Conservation (phyloP, 2,113 vertebrate genomes). For the Indri indri region DNA sequence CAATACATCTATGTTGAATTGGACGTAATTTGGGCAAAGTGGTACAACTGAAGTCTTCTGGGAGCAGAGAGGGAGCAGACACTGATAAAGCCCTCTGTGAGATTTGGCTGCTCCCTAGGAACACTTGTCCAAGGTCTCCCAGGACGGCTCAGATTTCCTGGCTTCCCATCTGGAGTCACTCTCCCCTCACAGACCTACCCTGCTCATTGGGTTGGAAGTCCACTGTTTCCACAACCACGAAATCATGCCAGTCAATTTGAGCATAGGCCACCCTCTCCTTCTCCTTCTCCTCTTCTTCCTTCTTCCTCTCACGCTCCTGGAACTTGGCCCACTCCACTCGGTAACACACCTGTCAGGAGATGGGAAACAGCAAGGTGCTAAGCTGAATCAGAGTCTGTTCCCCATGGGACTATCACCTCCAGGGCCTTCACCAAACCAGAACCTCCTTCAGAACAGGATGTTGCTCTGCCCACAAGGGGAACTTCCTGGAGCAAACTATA, state of each 20-base stretch:
- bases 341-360: slow-evolving; percentile 90
- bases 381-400: not conserved
- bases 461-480: not conserved
- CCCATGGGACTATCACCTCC: not conserved
- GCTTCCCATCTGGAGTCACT: not conserved
- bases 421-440: not conserved
- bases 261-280: slow-evolving; percentile 97
- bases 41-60: not conserved
- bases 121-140: not conserved
- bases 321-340: slow-evolving; percentile 99
- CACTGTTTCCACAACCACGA: slow-evolving; percentile 98
- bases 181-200: slow-evolving; percentile 82
- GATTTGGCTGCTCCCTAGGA: not conserved
- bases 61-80: not conserved
- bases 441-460: not conserved
- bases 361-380: not conserved
- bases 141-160: not conserved
- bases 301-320: slow-evolving; percentile 97
- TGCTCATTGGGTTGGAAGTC: slow-evolving; percentile 98
- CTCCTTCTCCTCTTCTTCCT: slow-evolving; percentile 98
- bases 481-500: not conserved
- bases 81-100: not conserved
- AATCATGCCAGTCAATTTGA: slow-evolving; percentile 99
- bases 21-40: not conserved
- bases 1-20: not conserved